Percentiles rank a stretch among this genome's conserved stretches.
phyloP scores from a whole-genome alignment of 2,797 vertebrate species.

The Hoplostethus atlanticus region DNA sequence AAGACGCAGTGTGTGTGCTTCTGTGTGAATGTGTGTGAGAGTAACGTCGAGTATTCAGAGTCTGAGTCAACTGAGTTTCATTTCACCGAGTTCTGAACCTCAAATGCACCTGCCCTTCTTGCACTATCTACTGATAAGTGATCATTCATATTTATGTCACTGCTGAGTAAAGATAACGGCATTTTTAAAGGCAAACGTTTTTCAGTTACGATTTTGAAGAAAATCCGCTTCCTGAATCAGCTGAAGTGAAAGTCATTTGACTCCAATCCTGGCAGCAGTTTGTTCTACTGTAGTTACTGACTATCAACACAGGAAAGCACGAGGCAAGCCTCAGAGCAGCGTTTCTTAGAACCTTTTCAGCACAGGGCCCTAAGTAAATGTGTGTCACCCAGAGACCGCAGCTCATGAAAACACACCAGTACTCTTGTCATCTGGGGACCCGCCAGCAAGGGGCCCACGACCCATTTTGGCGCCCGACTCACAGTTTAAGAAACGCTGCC shows the following conservation, averaged over 20 bases:
- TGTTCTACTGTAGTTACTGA: neutral
- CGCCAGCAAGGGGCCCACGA: neutral
- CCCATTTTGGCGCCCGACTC: slow-evolving; percentile 1
- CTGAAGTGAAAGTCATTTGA: neutral
- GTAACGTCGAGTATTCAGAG: neutral
- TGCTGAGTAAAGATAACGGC: neutral
- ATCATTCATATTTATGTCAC: neutral
- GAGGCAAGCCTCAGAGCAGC: neutral
- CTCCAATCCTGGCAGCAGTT: neutral
- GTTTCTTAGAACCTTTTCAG: neutral
- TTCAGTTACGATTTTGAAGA: neutral
- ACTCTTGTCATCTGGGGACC: neutral
- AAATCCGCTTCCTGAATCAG: slow-evolving; percentile 7
- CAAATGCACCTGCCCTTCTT: neutral
- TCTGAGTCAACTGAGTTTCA: neutral
- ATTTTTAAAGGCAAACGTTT: slow-evolving; percentile 34
- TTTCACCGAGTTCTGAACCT: neutral
- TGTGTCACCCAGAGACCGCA: neutral
- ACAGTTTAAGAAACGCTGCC: neutral
- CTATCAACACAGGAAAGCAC: neutral
- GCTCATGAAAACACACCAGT: neutral
- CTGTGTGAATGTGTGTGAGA: neutral
- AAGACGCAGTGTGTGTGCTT: slow-evolving; percentile 4
- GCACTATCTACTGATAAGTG: neutral
- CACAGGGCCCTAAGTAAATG: neutral